Percentiles rank a stretch among this genome's conserved stretches.
Evolutionary conservation across 2,113 vertebrate genomes (phyloP).

Genomic region (Uria aalge): DNA sequence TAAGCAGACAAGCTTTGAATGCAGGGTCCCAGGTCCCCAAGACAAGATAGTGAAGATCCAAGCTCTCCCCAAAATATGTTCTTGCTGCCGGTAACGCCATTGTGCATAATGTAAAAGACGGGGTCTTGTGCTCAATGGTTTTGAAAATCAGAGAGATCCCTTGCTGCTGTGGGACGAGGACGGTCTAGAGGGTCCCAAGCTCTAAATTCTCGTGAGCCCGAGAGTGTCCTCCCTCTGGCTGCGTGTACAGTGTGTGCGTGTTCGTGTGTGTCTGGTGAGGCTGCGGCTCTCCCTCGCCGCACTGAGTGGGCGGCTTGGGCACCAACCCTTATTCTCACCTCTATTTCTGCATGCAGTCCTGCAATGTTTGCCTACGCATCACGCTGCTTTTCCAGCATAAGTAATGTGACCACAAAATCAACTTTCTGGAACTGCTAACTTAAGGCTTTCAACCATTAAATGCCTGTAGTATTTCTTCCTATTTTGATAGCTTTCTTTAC

Average conservation of each 20-base stretch:
- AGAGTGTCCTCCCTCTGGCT: background rate
- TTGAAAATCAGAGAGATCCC: background rate
- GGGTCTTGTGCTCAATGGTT: background rate
- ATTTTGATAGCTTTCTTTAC: background rate
- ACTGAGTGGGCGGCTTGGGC: background rate
- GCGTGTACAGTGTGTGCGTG: rapidly evolving
- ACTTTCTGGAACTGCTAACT: background rate
- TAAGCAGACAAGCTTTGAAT: background rate
- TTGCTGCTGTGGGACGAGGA: background rate
- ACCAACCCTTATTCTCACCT: background rate
- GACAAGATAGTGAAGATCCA: background rate
- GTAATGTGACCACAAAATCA: background rate
- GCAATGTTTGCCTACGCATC: background rate
- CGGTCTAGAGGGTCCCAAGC: background rate
- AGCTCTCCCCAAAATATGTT: background rate
- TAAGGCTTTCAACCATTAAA: background rate
- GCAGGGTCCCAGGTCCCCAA: too few relatives aligned
- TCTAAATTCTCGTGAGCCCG: background rate
- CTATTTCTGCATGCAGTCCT: background rate
- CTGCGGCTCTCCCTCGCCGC: background rate
- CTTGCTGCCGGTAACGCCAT: background rate
- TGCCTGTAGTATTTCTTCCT: background rate
- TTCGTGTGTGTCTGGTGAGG: background rate
- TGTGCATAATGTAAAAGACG: background rate
- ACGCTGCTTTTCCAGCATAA: background rate